Percentiles rank a stretch among this genome's conserved stretches.
Evolutionary conservation across 2,113 vertebrate genomes (phyloP).

Genomic region (Campylomormyrus tamandua): DNA sequence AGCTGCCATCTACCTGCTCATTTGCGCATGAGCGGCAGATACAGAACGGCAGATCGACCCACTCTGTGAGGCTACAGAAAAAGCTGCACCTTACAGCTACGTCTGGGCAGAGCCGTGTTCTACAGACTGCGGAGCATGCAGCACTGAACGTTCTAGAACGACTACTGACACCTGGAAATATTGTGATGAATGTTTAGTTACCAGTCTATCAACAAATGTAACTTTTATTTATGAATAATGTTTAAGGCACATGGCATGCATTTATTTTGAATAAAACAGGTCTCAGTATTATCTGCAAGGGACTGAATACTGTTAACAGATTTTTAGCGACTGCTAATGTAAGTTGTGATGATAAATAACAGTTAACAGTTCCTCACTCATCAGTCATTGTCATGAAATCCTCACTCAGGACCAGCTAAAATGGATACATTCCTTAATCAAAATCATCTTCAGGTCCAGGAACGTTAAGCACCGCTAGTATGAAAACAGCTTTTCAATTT

Average conservation of each 20-base stretch:
- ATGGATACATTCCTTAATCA: not conserved
- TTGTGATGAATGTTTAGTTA: not conserved
- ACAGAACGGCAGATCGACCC: not conserved
- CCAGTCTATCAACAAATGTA: not conserved
- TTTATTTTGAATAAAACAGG: not conserved
- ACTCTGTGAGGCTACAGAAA: not conserved
- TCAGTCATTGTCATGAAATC: not conserved
- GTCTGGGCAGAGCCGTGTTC: not conserved
- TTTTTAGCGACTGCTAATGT: not conserved
- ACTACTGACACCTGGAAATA: not conserved
- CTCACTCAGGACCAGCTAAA: not conserved
- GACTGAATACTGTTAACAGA: not conserved
- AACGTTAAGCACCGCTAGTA: not conserved
- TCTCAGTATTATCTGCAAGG: not conserved
- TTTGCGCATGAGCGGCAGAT: constrained; percentile 13
- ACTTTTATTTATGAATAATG: not conserved
- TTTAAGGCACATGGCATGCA: not conserved
- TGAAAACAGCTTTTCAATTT: not conserved
- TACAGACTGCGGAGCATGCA: not conserved
- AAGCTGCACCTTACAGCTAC: not conserved
- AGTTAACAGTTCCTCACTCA: not conserved
- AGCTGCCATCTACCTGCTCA: constrained; percentile 12
- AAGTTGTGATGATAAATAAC: not conserved
- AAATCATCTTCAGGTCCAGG: not conserved
- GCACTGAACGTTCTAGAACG: not conserved